phyloP scores from a whole-genome alignment of 2,888 invertebrate genomes.

The Bellardia bayeri region DNA sequence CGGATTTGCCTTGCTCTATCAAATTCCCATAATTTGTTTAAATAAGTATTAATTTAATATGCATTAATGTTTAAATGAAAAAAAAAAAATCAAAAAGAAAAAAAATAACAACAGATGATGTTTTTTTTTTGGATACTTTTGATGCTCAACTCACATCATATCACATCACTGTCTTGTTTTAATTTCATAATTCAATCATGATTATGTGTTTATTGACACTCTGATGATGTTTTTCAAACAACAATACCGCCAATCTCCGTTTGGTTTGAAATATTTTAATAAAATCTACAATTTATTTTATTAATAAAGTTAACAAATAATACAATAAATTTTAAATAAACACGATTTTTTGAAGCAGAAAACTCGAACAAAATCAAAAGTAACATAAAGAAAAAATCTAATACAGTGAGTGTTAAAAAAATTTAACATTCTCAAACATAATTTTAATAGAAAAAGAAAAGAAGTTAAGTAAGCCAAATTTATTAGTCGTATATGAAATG shows the following conservation, averaged over 20 bases:
- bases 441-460: too few relatives aligned
- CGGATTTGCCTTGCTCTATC: slow-evolving; percentile 31
- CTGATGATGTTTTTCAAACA: slow-evolving; percentile 45
- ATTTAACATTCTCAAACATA: too few relatives aligned
- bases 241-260: slow-evolving; percentile 27
- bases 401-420: too few relatives aligned
- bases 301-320: slow-evolving; percentile 16
- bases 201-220: slow-evolving; percentile 66
- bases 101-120: slow-evolving; percentile 16
- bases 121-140: not conserved
- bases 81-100: not conserved
- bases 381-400: not conserved
- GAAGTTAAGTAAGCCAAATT: too few relatives aligned
- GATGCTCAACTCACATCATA: not conserved
- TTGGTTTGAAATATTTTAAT: slow-evolving; percentile 25
- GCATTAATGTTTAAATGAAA: slow-evolving; percentile 37
- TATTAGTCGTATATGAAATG: too few relatives aligned
- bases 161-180: slow-evolving; percentile 36
- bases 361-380: not conserved
- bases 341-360: slow-evolving; percentile 29
- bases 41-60: slow-evolving; percentile 49
- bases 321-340: slow-evolving; percentile 51
- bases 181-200: slow-evolving; percentile 69
- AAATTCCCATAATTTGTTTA: slow-evolving; percentile 59
- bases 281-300: slow-evolving; percentile 43